Conservation (phyloP, 2,888 invertebrate genomes). For the Dexiosoma caninum region DNA sequence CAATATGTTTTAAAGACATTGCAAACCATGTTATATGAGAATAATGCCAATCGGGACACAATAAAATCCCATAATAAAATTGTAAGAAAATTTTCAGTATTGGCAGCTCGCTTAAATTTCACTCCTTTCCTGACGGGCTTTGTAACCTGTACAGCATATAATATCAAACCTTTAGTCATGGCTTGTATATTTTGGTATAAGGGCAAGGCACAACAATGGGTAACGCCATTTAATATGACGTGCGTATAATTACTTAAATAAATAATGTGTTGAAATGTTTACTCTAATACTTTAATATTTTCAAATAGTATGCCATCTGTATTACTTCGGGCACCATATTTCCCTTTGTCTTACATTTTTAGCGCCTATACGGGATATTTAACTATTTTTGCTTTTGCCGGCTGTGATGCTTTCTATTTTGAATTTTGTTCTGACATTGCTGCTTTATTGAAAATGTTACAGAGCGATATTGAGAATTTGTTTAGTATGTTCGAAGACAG, state of each 20-base stretch:
- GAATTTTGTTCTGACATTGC: constrained; percentile 69
- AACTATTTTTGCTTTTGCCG: constrained; percentile 71
- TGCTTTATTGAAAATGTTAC: constrained; percentile 65
- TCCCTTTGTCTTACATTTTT: constrained; percentile 68
- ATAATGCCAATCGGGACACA: background rate
- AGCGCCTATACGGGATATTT: constrained; percentile 71
- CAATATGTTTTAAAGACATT: constrained; percentile 62
- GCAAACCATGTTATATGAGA: constrained; percentile 61
- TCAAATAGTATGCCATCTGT: constrained; percentile 67
- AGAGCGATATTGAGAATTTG: constrained; percentile 63
- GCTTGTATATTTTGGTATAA: constrained; percentile 64
- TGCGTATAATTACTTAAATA: constrained; percentile 57
- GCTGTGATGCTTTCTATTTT: constrained; percentile 72
- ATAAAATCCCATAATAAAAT: constrained; percentile 39
- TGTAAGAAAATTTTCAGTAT: constrained; percentile 56
- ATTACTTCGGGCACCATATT: constrained; percentile 63
- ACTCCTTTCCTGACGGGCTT: constrained; percentile 70
- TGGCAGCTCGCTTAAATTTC: constrained; percentile 70
- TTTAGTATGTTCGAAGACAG: constrained; percentile 60
- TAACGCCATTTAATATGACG: constrained; percentile 73
- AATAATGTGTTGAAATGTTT: background rate
- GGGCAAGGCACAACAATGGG: constrained; percentile 64
- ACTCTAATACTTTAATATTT: background rate
- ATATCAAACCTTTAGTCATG: constrained; percentile 68
- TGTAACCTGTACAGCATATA: constrained; percentile 68